Evolutionary conservation across 1,140 invertebrate species (phyloP).

Genomic region (Palaemon carinicauda): DNA sequence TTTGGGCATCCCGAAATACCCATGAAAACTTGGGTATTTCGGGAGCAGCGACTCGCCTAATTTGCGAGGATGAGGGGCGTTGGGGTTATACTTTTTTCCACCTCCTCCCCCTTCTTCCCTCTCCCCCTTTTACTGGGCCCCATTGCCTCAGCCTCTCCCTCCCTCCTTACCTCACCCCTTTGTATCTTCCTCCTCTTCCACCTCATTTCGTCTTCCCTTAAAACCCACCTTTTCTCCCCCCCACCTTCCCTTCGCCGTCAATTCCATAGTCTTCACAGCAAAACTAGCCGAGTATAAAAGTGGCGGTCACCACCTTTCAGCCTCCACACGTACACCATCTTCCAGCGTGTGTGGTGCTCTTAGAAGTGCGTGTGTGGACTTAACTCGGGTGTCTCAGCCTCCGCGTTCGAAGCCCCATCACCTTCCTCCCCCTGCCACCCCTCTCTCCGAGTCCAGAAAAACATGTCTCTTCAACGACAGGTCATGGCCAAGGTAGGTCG

Average conservation of each 20-base stretch:
- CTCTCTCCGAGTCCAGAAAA: not conserved
- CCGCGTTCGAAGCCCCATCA: not conserved
- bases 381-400: not conserved
- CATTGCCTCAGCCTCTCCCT: not conserved
- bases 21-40: too few species aligned
- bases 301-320: constrained; percentile 34
- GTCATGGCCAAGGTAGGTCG: constrained; percentile 30
- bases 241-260: constrained; percentile 25
- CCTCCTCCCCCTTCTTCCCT: not conserved
- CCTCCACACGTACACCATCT: constrained; percentile 50
- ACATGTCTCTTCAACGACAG: constrained; percentile 43
- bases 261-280: constrained; percentile 55
- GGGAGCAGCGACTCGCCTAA: too few species aligned
- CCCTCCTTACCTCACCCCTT: not conserved
- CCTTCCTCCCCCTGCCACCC: too few species aligned
- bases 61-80: too few species aligned
- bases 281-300: constrained; percentile 53
- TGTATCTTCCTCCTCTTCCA: not conserved
- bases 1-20: too few species aligned
- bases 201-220: not conserved
- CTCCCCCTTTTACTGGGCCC: not conserved
- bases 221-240: not conserved
- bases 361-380: constrained; percentile 15
- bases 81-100: not conserved
- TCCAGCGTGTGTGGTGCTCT: constrained; percentile 45